A percentile compares a stretch with the other conserved stretches of the same genome.
phyloP scores from a whole-genome alignment of 2,113 vertebrate species.

The Neodontobutis hainanensis region DNA sequence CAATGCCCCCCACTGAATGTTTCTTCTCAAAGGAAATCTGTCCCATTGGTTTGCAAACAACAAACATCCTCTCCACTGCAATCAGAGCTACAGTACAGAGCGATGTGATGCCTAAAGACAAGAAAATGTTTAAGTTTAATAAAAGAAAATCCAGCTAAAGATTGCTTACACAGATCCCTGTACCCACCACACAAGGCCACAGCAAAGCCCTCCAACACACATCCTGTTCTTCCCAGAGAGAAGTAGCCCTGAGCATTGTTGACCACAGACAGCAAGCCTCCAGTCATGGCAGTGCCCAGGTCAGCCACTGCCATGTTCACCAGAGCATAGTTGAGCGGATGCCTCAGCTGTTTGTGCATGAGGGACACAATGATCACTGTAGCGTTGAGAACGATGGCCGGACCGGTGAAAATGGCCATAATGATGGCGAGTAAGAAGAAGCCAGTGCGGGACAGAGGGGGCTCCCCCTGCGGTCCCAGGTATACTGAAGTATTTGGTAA shows the following conservation, averaged over 20 bases:
- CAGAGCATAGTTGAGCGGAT: constrained; percentile 78
- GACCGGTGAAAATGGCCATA: constrained; percentile 72
- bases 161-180: not conserved
- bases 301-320: constrained; percentile 79
- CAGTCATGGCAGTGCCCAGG: constrained; percentile 74
- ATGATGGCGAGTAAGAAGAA: constrained; percentile 72
- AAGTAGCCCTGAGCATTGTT: constrained; percentile 76
- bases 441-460: constrained; percentile 65
- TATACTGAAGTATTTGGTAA: constrained; percentile 45
- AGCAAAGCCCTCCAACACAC: constrained; percentile 77
- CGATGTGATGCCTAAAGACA: constrained; percentile 73
- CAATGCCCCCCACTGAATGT: constrained; percentile 71
- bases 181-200: constrained; percentile 79
- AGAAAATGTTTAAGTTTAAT: not conserved
- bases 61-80: constrained; percentile 78
- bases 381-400: constrained; percentile 72
- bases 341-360: constrained; percentile 76
- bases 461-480: constrained; percentile 32
- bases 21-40: constrained; percentile 64
- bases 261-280: constrained; percentile 74
- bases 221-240: constrained; percentile 74
- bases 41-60: constrained; percentile 76
- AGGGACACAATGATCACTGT: constrained; percentile 77
- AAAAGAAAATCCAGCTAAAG: too few relatives aligned
- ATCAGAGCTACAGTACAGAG: constrained; percentile 80